Conservation (phyloP, 2,797 vertebrate genomes). For the Holocentrus rufus region DNA sequence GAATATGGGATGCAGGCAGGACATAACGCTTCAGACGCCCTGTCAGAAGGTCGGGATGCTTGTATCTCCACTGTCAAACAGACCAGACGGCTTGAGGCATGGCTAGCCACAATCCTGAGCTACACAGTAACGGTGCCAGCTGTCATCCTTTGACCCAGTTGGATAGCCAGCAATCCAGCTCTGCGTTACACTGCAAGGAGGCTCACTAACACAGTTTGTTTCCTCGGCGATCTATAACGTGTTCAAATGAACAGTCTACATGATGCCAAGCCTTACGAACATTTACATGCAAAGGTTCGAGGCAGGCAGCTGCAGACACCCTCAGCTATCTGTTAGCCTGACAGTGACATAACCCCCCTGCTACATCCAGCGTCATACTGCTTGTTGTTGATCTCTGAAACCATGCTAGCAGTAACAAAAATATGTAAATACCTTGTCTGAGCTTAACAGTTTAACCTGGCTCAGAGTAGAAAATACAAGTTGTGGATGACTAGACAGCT, state of each 20-base stretch:
- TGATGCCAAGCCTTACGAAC: slow-evolving; percentile 58
- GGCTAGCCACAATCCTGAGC: slow-evolving; percentile 45
- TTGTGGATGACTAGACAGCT: not conserved
- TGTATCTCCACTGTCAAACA: slow-evolving; percentile 37
- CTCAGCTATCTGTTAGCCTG: slow-evolving; percentile 65
- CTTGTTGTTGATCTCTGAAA: slow-evolving; percentile 11
- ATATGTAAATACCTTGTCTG: not conserved
- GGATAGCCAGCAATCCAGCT: slow-evolving; percentile 41
- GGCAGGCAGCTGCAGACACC: slow-evolving; percentile 27
- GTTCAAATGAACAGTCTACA: slow-evolving; percentile 61
- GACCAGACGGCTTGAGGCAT: slow-evolving; percentile 49
- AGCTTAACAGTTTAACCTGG: not conserved
- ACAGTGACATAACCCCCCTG: slow-evolving; percentile 57
- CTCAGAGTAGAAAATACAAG: not conserved
- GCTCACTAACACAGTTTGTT: slow-evolving; percentile 22
- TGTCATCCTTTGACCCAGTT: slow-evolving; percentile 70
- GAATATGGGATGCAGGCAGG: slow-evolving; percentile 51
- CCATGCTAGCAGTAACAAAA: slow-evolving; percentile 28
- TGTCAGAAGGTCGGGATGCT: slow-evolving; percentile 23
- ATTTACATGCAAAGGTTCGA: slow-evolving; percentile 24
- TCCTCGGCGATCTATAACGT: slow-evolving; percentile 30
- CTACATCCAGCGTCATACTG: slow-evolving; percentile 52
- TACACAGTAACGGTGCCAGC: slow-evolving; percentile 55
- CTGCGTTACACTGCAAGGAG: slow-evolving; percentile 33
- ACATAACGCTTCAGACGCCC: slow-evolving; percentile 55